Conservation (phyloP, 92 coral and sea anemone genomes). For the Siderastrea radians region DNA sequence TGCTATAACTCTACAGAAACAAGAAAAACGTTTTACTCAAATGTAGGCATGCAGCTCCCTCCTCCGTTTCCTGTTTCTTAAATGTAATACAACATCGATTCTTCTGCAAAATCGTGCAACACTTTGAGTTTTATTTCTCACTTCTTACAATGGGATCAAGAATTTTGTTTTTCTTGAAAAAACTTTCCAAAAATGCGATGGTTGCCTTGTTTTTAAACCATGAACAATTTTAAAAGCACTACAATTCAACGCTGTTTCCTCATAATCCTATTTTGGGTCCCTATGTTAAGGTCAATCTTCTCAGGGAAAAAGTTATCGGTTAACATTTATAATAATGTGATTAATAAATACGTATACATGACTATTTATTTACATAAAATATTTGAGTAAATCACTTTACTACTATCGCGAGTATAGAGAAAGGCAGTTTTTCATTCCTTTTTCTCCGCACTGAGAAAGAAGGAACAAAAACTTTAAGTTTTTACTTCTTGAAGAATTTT, state of each 20-base stretch:
- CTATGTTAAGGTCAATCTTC: background rate
- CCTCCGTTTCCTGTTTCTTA: too few relatives aligned
- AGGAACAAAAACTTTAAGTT: background rate
- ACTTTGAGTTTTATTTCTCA: background rate
- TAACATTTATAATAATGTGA: conserved; percentile 8
- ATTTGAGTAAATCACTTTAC: conserved; percentile 16
- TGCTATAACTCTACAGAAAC: too few relatives aligned
- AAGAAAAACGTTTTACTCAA: too few relatives aligned
- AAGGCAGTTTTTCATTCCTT: background rate
- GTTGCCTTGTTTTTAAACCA: background rate
- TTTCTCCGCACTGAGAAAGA: background rate
- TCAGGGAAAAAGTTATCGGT: background rate
- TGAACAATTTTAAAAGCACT: background rate
- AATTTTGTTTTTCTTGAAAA: conserved; percentile 9
- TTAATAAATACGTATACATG: conserved; percentile 53
- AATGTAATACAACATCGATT: background rate
- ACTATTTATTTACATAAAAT: conserved; percentile 35
- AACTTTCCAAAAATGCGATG: background rate
- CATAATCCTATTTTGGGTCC: background rate
- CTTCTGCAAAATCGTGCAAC: background rate
- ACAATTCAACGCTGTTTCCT: background rate
- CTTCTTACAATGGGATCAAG: conserved; percentile 7
- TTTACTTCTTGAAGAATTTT: background rate
- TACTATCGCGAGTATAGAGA: background rate
- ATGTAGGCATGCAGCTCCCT: too few relatives aligned